These are phyloP conservation scores for Netelia inedita DNA, from an alignment of 2,888 invertebrate species.

Conservation along the genomic window DNA sequence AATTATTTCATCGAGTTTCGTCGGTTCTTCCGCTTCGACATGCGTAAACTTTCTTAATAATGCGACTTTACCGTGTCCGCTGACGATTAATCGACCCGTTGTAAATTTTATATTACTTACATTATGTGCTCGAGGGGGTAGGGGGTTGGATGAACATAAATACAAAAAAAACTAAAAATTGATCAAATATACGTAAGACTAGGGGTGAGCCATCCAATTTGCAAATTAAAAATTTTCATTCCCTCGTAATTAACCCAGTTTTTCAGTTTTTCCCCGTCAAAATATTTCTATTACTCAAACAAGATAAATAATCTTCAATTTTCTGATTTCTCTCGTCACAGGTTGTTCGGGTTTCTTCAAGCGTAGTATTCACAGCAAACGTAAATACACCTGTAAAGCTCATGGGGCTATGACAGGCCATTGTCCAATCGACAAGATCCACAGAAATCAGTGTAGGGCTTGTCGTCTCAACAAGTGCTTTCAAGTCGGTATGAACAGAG, in stretches of 20 bases:
- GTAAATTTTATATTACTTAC: constrained; percentile 6
- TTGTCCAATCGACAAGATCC: constrained; percentile 98
- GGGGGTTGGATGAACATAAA: too few species aligned
- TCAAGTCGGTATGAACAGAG: constrained; percentile 98
- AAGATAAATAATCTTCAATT: neutral
- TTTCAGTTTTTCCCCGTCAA: too few species aligned
- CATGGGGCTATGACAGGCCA: constrained; percentile 96
- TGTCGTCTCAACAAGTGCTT: constrained; percentile 98
- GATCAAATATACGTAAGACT: too few species aligned
- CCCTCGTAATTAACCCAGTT: too few species aligned
- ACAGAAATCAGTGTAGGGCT: constrained; percentile 98
- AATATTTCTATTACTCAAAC: too few species aligned
- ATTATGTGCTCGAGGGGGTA: too few species aligned
- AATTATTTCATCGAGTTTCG: constrained; percentile 2
- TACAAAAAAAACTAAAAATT: too few species aligned
- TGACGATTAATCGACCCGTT: neutral
- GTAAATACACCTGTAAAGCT: constrained; percentile 98
- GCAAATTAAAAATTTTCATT: too few species aligned
- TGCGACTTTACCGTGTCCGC: constrained; percentile 1
- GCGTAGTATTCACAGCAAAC: constrained; percentile 97
- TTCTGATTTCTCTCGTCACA: constrained; percentile 81
- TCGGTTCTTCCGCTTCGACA: neutral
- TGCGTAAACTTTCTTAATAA: neutral
- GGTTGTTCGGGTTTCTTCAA: constrained; percentile 98
- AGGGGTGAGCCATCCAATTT: too few species aligned